Conservation (phyloP, 92 coral and sea anemone species). For the Nematostella vectensis region DNA sequence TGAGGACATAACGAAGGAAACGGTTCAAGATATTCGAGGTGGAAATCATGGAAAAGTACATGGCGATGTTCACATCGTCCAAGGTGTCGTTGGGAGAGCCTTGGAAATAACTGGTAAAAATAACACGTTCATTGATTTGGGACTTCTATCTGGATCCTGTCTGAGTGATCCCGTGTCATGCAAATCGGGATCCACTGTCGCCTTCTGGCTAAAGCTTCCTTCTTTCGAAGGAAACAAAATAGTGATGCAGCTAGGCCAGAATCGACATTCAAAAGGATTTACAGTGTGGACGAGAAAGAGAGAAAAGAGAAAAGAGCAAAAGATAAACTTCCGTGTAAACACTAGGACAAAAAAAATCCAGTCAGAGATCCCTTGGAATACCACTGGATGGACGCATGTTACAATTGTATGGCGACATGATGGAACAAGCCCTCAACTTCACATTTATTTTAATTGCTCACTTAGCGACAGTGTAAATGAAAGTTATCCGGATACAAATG, state of each 20-base stretch:
- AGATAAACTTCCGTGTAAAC: slow-evolving; percentile 49
- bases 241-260: slow-evolving; percentile 74
- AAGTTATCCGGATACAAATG: background rate
- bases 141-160: slow-evolving; percentile 59
- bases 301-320: slow-evolving; percentile 15
- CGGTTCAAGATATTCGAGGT: slow-evolving; percentile 46
- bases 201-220: slow-evolving; percentile 80
- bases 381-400: slow-evolving; percentile 77
- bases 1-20: slow-evolving; percentile 38
- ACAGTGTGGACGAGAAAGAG: slow-evolving; percentile 65
- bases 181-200: slow-evolving; percentile 53
- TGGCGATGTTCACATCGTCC: slow-evolving; percentile 45
- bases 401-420: slow-evolving; percentile 53
- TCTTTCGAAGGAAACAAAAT: slow-evolving; percentile 53
- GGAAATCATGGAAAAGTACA: slow-evolving; percentile 40
- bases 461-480: background rate
- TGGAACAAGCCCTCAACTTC: slow-evolving; percentile 7
- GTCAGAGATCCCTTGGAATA: slow-evolving; percentile 33
- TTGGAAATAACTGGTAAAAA: slow-evolving; percentile 40
- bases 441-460: slow-evolving; percentile 74
- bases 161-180: slow-evolving; percentile 64
- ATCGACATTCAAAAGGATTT: slow-evolving; percentile 70
- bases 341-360: slow-evolving; percentile 23
- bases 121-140: slow-evolving; percentile 50
- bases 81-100: slow-evolving; percentile 86